Base-by-base conservation (phyloP, 2,113 vertebrate species). In the Pseudopodoces humilis region DNA sequence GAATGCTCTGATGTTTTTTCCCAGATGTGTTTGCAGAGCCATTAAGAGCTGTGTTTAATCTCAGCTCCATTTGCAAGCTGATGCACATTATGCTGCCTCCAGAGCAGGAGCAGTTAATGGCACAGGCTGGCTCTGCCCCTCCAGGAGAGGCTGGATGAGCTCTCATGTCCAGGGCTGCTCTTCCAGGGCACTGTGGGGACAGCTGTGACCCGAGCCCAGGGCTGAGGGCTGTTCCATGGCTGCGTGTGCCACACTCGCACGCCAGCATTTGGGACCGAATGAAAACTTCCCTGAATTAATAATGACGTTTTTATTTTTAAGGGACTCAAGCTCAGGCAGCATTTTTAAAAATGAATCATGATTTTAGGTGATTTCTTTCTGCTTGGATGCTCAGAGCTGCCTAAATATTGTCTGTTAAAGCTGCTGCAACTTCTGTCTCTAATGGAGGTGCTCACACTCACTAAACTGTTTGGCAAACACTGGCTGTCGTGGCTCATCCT, bases 281-380 rank as follows among this genome's bases (percentile, higher is more conserved):
- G 31, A 27, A 91, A 90, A 77, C 62, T 33, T 39, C 67, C 37
- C 83, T 76, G 71, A 79, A 94, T 79, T 72, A 94, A 15, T 80
- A 24, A 91, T 30, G 84, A 6, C 1, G 0, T 41, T 87, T 92
- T 86, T 63, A 69, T 84, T 83, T 90, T 82, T 49, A 78, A 94
- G 37, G 62, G 46, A 53, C 50, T 63, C 24, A 0, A 78, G 65
- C 16, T 53, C 56, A 55, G 83, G 62, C 52, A 71, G 53, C 9
- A 1, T 78, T 88, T 75, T 88, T 11, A 83, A 92, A 88, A 92
- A 83, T 41, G 52, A 71, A 86, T 85, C 49, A 6, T 86, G 77
- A 44, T 79, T 94, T 90, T 78, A 23, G 72, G 86, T 79, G 91
- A 50, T 75, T 91, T 94, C 81, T 91, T 81, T 94, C 83, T 78